Evolutionary conservation across 2,888 invertebrate species (phyloP).

Genomic region (Aradus depressus): DNA sequence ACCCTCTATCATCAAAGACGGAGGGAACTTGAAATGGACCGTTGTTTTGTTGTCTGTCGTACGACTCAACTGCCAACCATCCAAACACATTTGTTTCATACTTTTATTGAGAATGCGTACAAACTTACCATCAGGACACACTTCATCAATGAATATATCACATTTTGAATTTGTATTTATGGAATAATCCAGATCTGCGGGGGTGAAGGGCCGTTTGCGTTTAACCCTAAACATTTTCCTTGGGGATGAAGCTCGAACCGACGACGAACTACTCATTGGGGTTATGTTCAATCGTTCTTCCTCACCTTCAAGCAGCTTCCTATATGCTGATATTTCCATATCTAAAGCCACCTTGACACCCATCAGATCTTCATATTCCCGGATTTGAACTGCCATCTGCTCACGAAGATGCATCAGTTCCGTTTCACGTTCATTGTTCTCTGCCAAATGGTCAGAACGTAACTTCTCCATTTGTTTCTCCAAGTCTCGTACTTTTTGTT

Average conservation of each 20-base stretch:
- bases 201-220: constrained; percentile 50
- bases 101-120: constrained; percentile 82
- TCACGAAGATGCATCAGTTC: constrained; percentile 68
- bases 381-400: constrained; percentile 75
- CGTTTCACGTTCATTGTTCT: constrained; percentile 60
- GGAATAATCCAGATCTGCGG: constrained; percentile 62
- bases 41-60: constrained; percentile 65
- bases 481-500: constrained; percentile 66
- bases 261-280: constrained; percentile 37
- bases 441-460: constrained; percentile 63
- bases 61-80: constrained; percentile 76
- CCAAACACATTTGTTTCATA: constrained; percentile 59
- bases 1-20: constrained; percentile 70
- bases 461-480: constrained; percentile 73
- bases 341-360: constrained; percentile 90
- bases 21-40: constrained; percentile 84
- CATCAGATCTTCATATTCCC: constrained; percentile 94
- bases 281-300: constrained; percentile 60
- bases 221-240: constrained; percentile 38
- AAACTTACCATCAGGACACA: constrained; percentile 75
- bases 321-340: constrained; percentile 82
- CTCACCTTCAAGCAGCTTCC: constrained; percentile 75
- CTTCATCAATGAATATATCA: constrained; percentile 74
- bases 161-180: constrained; percentile 40
- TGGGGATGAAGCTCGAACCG: constrained; percentile 22